A percentile compares a stretch with the other conserved stretches of the same genome.
These are phyloP conservation scores for Cacoxenus indagator DNA, from an alignment of 2,888 invertebrate species.

Conservation along the genomic window DNA sequence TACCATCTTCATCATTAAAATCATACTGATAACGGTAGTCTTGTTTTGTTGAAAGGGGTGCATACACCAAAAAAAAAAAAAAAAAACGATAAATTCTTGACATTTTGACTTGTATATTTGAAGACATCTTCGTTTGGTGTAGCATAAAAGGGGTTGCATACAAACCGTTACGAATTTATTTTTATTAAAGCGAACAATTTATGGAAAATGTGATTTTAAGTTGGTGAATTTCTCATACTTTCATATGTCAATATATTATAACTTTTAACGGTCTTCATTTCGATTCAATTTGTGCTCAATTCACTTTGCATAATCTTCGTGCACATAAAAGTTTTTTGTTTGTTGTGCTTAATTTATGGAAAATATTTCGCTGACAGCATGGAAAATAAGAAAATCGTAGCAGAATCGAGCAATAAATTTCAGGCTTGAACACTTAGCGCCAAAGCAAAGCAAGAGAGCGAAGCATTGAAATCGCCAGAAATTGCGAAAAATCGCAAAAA, in stretches of 20 bases:
- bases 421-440: slow-evolving; percentile 29
- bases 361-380: slow-evolving; percentile 37
- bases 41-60: too few relatives aligned
- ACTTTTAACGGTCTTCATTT: slow-evolving; percentile 29
- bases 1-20: background rate
- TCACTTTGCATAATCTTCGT: slow-evolving; percentile 27
- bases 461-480: background rate
- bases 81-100: too few relatives aligned
- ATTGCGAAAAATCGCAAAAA: background rate
- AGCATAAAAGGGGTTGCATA: too few relatives aligned
- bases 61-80: too few relatives aligned
- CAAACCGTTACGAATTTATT: background rate
- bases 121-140: too few relatives aligned
- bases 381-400: slow-evolving; percentile 18
- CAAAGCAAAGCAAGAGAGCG: background rate
- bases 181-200: too few relatives aligned
- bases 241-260: too few relatives aligned
- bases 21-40: background rate
- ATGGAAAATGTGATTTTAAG: too few relatives aligned
- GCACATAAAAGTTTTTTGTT: slow-evolving; percentile 10
- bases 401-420: slow-evolving; percentile 23
- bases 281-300: slow-evolving; percentile 38
- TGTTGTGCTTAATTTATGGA: slow-evolving; percentile 30
- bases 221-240: too few relatives aligned
- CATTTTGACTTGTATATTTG: too few relatives aligned